Evolutionary conservation across 2,113 vertebrate species (phyloP), one percentile per base, ranked within the genome.

Genomic region (Dasyprocta punctata): DNA sequence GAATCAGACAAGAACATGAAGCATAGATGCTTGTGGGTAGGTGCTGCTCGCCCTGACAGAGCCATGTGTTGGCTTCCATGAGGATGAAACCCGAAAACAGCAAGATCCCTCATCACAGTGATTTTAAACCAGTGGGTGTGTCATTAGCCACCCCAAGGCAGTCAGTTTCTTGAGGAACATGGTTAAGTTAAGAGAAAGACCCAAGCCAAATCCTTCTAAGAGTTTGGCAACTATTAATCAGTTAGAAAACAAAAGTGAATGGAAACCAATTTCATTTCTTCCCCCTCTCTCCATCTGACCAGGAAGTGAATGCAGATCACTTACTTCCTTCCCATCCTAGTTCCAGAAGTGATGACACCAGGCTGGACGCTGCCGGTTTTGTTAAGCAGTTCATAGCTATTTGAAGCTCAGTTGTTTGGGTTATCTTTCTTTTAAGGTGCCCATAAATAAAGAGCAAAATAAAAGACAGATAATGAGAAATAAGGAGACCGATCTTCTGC

Each of bases 51-150:
- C 94, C 99, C 99, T 24, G 99, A 99, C 98, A 99, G 99, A 98
- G 99, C 99, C 97, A 99, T n/a, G 99, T 0, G 99, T 92, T 99
- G 98, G 99, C 99, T 98, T 99, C 99, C 6, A 99, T 99, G 99
- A 99, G 99, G 99, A 99, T 22, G 99, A 99, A 0, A 4, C 19
- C 38, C 20, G 99, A 99, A 97, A 99, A 99, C 60, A 99, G 98
- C 98, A 99, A 98, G 92, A 99, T 99, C 71, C 98, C 98, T 0
- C 99, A 98, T 56, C 99, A 99, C 54, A 98, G 98, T 0, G 97
- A 96, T 92, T 99, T 98, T 97, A 99, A 98, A 83, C 96, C 98
- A 0, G 91, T 98, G 3, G 99, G 99, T 65, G 94, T 80, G 63
- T 98, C 99, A 49, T 98, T 99, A 36, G 82, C 97, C 98, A 17